phyloP scores from a whole-genome alignment of 2,797 vertebrate species.

The Oceanodroma leucorhoa region DNA sequence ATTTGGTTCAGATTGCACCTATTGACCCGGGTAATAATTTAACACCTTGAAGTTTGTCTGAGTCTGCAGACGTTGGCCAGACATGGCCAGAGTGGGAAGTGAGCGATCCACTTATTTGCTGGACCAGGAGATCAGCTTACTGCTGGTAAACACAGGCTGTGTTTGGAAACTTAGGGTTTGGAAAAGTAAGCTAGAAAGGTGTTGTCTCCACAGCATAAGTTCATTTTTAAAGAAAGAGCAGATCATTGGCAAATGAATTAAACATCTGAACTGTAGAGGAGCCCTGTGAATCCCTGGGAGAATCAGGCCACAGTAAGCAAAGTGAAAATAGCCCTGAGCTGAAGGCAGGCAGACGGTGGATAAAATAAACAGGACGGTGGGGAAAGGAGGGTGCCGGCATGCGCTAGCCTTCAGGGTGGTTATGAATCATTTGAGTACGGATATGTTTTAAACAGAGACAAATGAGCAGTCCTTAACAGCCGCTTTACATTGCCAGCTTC shows the following conservation, averaged over 20 bases:
- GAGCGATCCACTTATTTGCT: not conserved
- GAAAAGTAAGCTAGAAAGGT: slow-evolving; percentile 20
- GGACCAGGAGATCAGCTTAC: not conserved
- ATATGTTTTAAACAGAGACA: slow-evolving; percentile 36
- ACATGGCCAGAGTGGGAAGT: not conserved
- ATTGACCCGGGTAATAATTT: not conserved
- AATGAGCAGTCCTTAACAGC: slow-evolving; percentile 25
- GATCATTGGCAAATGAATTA: slow-evolving; percentile 41
- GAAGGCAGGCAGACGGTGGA: not conserved
- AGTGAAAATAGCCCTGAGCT: not conserved
- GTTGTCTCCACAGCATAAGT: not conserved
- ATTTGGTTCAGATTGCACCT: not conserved
- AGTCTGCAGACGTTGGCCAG: not conserved
- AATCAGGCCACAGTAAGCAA: not conserved
- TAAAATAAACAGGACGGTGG: slow-evolving; percentile 18
- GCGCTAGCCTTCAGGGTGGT: not conserved
- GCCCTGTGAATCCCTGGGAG: not conserved
- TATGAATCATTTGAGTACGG: not conserved
- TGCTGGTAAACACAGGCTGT: not conserved
- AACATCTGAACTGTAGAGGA: not conserved
- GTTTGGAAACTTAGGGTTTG: not conserved
- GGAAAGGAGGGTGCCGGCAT: not conserved
- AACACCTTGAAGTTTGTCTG: not conserved
- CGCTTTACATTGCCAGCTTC: not conserved
- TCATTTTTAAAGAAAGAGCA: slow-evolving; percentile 12